Conservation (phyloP, 2,888 invertebrate genomes). For the Leptothorax acervorum region DNA sequence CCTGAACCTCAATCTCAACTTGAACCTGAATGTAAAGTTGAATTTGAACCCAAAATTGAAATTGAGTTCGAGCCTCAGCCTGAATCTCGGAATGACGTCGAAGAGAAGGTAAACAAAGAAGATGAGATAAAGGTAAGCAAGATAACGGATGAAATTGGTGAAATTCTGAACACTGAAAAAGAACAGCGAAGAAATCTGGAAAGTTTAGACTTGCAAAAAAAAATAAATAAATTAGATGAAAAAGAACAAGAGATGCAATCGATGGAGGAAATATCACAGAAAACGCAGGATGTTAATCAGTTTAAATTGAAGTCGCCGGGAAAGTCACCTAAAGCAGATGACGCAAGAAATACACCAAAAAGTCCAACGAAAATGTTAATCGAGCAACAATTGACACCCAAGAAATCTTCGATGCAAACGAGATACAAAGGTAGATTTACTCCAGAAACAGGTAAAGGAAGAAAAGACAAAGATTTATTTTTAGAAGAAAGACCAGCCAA, state of each 20-base stretch:
- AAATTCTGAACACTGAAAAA: constrained; percentile 10
- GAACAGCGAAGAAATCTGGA: neutral
- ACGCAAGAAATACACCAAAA: constrained; percentile 39
- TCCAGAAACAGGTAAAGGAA: constrained; percentile 74
- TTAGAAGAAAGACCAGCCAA: constrained; percentile 76
- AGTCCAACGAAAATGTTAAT: constrained; percentile 21
- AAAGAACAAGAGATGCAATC: constrained; percentile 34
- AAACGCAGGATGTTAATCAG: constrained; percentile 37
- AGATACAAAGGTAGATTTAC: constrained; percentile 75
- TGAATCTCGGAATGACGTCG: neutral
- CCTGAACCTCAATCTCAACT: neutral
- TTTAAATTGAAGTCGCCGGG: constrained; percentile 37
- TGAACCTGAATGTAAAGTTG: constrained; percentile 1
- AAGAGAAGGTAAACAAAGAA: constrained; percentile 10
- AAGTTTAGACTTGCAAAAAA: constrained; percentile 4
- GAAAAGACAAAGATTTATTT: constrained; percentile 70
- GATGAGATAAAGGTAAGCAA: neutral
- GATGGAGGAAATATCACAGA: neutral
- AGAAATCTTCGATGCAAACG: constrained; percentile 67
- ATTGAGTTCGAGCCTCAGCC: neutral
- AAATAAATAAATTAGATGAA: constrained; percentile 9
- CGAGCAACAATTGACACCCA: constrained; percentile 54
- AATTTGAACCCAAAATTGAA: neutral
- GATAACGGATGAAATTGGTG: constrained; percentile 23
- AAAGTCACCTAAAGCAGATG: constrained; percentile 45